Evolutionary conservation across 2,113 vertebrate genomes (phyloP).

Genomic region (human): GRCh38 chr15:52183001-52183500

Average conservation of each 20-base stretch:
- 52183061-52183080: too few species aligned
- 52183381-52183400: neutral
- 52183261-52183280: neutral
- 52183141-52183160: too few species aligned
- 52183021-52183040: too few species aligned
- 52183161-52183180: too few species aligned
- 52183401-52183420: neutral
- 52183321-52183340: neutral
- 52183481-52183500: neutral
- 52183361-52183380: neutral
- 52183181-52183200: neutral
- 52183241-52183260: neutral
- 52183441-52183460: neutral
- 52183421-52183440: neutral
- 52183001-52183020: too few species aligned
- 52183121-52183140: too few species aligned
- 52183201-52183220: neutral
- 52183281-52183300: neutral
- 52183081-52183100: too few species aligned
- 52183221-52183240: neutral
- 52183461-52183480: neutral
- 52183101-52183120: too few species aligned
- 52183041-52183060: too few species aligned
- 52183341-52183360: neutral
- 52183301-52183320: neutral